Evolutionary conservation across 2,113 vertebrate genomes (phyloP).

Genomic region (Lipophrys pholis): DNA sequence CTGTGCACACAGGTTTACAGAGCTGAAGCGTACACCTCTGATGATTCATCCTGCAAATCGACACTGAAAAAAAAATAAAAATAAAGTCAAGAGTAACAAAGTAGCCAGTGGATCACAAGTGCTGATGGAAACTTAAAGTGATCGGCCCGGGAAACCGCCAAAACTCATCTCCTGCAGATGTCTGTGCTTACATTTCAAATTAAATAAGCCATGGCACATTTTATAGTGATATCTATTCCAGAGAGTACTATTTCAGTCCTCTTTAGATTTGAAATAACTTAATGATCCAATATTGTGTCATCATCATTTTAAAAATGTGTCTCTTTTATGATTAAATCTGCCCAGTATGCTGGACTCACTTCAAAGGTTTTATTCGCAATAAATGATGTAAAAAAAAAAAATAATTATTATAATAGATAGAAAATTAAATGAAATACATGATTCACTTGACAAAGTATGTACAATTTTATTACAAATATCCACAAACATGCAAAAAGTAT

Average conservation of each 20-base stretch:
- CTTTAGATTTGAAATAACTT: not conserved
- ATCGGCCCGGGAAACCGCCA: conserved; percentile 3
- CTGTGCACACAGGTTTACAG: conserved; percentile 36
- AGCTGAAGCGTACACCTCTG: conserved; percentile 28
- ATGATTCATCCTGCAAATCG: conserved; percentile 74
- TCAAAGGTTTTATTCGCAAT: too few species aligned
- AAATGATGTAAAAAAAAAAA: not conserved
- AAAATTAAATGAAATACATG: conserved; percentile 38
- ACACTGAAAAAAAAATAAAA: conserved; percentile 54
- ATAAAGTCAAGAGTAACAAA: conserved; percentile 39
- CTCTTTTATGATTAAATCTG: not conserved
- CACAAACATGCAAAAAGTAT: conserved; percentile 76
- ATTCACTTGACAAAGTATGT: conserved; percentile 66
- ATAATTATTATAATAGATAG: not conserved
- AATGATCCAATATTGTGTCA: not conserved
- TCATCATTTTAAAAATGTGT: not conserved
- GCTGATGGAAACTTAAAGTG: conserved; percentile 48
- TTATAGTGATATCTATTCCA: not conserved
- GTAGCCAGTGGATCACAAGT: conserved; percentile 24
- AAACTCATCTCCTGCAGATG: conserved; percentile 8
- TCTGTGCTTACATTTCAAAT: conserved; percentile 1
- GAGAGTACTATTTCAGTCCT: not conserved
- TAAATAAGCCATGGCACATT: not conserved
- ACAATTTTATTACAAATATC: conserved; percentile 84
- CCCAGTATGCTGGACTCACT: not conserved